Conservation (phyloP, 2,113 vertebrate genomes). For the Hystrix cristata region DNA sequence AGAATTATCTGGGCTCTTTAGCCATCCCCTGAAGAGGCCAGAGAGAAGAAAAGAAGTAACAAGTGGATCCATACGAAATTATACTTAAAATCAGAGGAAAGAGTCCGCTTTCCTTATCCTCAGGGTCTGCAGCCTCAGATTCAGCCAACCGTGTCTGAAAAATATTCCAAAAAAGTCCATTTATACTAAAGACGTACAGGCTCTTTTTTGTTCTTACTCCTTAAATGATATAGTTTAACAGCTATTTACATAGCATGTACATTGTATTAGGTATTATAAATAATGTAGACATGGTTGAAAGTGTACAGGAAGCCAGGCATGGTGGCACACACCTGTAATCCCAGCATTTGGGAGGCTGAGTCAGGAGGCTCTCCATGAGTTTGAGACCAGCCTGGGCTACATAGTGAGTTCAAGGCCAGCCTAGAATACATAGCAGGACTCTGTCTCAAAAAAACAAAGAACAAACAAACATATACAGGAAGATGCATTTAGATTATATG, state of each 20-base stretch:
- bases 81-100: constrained; percentile 32
- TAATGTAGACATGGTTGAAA: neutral
- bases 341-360: neutral
- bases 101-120: neutral
- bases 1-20: neutral
- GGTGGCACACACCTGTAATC: neutral
- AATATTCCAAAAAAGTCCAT: neutral
- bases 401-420: neutral
- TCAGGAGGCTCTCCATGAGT: neutral
- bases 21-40: neutral
- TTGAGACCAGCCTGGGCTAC: neutral
- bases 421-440: neutral
- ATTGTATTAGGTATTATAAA: neutral
- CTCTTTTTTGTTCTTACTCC: neutral
- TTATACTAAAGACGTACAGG: neutral
- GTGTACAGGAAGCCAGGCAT: neutral
- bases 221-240: neutral
- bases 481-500: neutral
- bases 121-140: neutral
- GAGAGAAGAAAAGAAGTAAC: constrained; percentile 11
- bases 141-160: neutral
- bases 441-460: neutral
- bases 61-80: neutral
- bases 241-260: neutral
- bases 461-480: neutral